Conservation (phyloP, 1,140 invertebrate genomes). For the Polyergus mexicanus region DNA sequence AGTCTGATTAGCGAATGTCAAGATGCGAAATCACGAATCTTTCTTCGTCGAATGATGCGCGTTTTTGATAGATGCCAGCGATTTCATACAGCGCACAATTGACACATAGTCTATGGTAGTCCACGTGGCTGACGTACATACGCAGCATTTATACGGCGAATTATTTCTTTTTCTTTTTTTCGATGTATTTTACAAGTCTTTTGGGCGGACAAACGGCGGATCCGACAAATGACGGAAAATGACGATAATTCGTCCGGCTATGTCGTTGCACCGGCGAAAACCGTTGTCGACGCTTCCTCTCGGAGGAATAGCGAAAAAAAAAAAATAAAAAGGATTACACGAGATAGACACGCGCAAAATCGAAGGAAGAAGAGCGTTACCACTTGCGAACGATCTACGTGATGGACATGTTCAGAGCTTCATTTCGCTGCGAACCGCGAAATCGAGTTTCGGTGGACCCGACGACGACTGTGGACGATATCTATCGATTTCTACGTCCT, state of each 20-base stretch:
- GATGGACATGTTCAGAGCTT: slow-evolving; percentile 51
- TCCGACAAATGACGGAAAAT: slow-evolving; percentile 56
- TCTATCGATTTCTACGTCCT: not conserved
- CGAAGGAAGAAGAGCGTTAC: slow-evolving; percentile 55
- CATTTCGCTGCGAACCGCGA: slow-evolving; percentile 34
- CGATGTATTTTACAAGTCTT: slow-evolving; percentile 47
- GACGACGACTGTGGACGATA: not conserved
- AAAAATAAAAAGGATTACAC: not conserved
- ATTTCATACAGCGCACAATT: slow-evolving; percentile 50
- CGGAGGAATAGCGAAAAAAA: not conserved
- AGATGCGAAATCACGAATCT: not conserved
- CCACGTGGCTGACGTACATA: slow-evolving; percentile 24
- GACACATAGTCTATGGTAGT: slow-evolving; percentile 12
- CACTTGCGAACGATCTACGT: slow-evolving; percentile 23
- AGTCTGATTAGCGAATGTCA: slow-evolving; percentile 26
- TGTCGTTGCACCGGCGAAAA: slow-evolving; percentile 11
- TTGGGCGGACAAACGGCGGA: slow-evolving; percentile 31
- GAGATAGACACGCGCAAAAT: slow-evolving; percentile 33
- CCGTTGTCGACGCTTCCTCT: slow-evolving; percentile 16
- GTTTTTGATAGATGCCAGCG: slow-evolving; percentile 35
- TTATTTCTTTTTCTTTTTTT: slow-evolving; percentile 26
- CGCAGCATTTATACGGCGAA: slow-evolving; percentile 39
- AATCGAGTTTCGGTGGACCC: slow-evolving; percentile 54
- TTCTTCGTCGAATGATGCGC: not conserved
- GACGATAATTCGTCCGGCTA: slow-evolving; percentile 50